Percentiles rank a stretch among this genome's conserved stretches.
phyloP scores from a whole-genome alignment of 1,140 invertebrate genomes.

The Heterodera carotae region DNA sequence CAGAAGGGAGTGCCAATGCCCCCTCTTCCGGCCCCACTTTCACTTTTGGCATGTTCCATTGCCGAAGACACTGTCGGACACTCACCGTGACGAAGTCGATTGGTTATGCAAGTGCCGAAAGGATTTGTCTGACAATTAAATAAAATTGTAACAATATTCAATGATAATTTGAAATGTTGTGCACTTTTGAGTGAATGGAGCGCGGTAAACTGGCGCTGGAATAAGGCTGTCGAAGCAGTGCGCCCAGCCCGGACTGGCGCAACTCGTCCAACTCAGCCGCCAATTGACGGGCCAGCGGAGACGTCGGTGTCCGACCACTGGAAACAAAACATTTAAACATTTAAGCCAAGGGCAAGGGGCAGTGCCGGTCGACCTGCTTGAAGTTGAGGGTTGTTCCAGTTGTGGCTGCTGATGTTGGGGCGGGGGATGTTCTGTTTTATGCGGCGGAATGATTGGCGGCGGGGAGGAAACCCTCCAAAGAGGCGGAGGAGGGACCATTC shows the following conservation, averaged over 20 bases:
- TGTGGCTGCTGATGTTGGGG: constrained; percentile 12
- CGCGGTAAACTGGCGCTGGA: constrained; percentile 56
- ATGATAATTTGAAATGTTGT: neutral
- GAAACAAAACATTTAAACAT: constrained; percentile 11
- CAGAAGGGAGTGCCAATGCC: neutral
- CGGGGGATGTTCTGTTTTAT: neutral
- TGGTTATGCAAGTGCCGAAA: constrained; percentile 2
- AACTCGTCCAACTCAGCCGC: constrained; percentile 65
- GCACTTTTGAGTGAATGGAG: constrained; percentile 54
- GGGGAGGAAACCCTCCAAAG: constrained; percentile 9
- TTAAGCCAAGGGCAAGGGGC: neutral
- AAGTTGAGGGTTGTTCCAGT: constrained; percentile 3
- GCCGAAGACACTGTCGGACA: neutral
- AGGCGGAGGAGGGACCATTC: constrained; percentile 20
- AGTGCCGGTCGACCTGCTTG: neutral
- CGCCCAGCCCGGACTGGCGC: constrained; percentile 43
- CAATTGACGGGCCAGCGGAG: constrained; percentile 61
- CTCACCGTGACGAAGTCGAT: neutral
- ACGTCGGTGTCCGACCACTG: constrained; percentile 55
- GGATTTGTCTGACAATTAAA: constrained; percentile 18
- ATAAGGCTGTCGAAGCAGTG: constrained; percentile 45
- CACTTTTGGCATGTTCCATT: neutral
- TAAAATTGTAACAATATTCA: neutral
- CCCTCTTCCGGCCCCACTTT: neutral
- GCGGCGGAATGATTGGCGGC: constrained; percentile 14